Evolutionary conservation across 2,797 vertebrate species (phyloP).

Genomic region (Rhadinocentrus ornatus): DNA sequence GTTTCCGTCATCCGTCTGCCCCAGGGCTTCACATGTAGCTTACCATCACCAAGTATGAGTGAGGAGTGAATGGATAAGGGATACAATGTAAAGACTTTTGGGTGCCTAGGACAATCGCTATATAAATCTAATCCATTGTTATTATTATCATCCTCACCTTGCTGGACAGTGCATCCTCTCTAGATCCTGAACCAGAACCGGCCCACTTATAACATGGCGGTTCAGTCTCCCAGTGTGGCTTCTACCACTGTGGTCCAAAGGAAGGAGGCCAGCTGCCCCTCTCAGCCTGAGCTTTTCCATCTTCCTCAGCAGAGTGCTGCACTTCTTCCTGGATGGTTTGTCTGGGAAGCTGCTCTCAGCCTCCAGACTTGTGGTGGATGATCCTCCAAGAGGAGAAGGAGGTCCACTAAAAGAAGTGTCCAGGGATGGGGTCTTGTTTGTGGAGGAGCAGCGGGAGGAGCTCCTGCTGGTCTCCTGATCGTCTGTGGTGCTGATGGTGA

Average conservation of each 20-base stretch:
- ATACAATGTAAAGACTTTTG: too few species aligned
- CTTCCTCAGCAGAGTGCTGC: conserved; percentile 84
- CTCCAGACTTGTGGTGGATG: conserved; percentile 66
- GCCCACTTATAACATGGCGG: conserved; percentile 74
- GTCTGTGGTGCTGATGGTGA: not conserved
- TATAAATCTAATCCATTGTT: too few species aligned
- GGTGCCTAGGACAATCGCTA: too few species aligned
- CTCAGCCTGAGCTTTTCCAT: conserved; percentile 87
- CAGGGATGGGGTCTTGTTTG: conserved; percentile 70
- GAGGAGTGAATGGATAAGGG: too few species aligned
- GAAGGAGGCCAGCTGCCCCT: conserved; percentile 55
- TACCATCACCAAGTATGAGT: too few species aligned
- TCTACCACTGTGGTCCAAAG: conserved; percentile 23
- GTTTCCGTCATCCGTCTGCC: too few species aligned
- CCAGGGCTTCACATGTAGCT: too few species aligned
- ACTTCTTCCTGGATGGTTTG: conserved; percentile 80
- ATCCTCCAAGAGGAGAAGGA: conserved; percentile 65
- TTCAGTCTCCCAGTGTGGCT: conserved; percentile 21
- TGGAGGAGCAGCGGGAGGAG: conserved; percentile 81
- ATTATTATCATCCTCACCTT: conserved; percentile 41
- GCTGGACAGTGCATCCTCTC: conserved; percentile 76
- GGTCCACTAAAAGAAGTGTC: conserved; percentile 79
- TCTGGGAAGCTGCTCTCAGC: conserved; percentile 69
- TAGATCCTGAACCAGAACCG: conserved; percentile 81
- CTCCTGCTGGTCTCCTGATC: conserved; percentile 78